Percentiles rank a stretch among this genome's conserved stretches.
phyloP scores from a whole-genome alignment of 2,113 vertebrate species.

The Silurus glanis region DNA sequence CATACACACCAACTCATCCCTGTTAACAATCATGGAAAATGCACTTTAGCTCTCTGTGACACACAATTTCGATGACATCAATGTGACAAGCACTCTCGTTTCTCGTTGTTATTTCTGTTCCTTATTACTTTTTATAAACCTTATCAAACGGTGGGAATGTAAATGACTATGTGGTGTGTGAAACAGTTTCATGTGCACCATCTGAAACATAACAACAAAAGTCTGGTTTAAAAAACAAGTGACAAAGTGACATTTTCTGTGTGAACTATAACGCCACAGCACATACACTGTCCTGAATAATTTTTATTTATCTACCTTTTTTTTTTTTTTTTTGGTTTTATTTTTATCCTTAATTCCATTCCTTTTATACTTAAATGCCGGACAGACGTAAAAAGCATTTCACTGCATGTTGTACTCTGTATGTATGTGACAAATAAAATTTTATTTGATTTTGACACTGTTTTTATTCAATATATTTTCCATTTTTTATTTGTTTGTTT shows the following conservation, averaged over 20 bases:
- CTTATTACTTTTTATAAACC: not conserved
- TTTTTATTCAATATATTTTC: too few relatives aligned
- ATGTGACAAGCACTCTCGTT: not conserved
- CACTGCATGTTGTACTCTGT: too few relatives aligned
- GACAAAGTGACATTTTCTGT: not conserved
- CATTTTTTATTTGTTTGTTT: too few relatives aligned
- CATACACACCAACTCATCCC: not conserved
- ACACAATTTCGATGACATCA: not conserved
- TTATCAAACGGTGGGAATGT: not conserved
- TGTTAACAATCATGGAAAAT: not conserved
- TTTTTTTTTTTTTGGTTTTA: too few relatives aligned
- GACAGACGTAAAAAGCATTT: too few relatives aligned
- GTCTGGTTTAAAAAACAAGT: not conserved
- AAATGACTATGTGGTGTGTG: not conserved
- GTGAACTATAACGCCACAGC: not conserved
- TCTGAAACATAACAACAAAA: not conserved
- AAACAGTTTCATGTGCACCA: not conserved
- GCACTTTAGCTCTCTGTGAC: not conserved
- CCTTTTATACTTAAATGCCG: too few relatives aligned
- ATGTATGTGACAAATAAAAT: too few relatives aligned
- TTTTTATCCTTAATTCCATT: not conserved
- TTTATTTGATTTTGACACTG: too few relatives aligned
- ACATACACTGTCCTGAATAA: not conserved
- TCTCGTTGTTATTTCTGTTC: constrained; percentile 1
- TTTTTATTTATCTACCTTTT: not conserved